A percentile compares a stretch with the other conserved stretches of the same genome.
These are phyloP conservation scores for Carcharodon carcharias DNA, from an alignment of 2,797 vertebrate genomes.

Conservation along the genomic window DNA sequence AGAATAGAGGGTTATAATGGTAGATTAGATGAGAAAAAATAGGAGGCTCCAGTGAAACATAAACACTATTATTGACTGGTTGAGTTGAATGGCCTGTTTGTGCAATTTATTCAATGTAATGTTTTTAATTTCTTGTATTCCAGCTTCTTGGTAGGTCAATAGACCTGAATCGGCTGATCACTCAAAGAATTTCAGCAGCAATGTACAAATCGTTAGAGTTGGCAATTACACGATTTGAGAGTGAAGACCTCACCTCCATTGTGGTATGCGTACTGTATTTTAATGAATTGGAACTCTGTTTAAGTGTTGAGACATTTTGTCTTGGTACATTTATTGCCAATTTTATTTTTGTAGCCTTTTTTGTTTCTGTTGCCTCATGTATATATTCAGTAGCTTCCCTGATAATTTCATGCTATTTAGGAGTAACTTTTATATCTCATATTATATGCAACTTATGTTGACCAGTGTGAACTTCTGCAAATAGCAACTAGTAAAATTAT, in stretches of 20 bases:
- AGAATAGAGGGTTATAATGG: neutral
- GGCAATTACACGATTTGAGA: conserved; percentile 91
- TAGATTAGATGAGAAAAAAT: neutral
- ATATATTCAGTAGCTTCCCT: neutral
- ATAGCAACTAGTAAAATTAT: neutral
- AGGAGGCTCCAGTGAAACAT: neutral
- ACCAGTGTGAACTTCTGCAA: neutral
- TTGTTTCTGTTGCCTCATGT: neutral
- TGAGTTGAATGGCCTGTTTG: neutral
- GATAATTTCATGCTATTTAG: neutral
- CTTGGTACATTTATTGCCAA: neutral
- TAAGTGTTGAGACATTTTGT: neutral
- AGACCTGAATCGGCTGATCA: conserved; percentile 91
- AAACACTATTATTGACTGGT: neutral
- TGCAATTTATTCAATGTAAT: neutral
- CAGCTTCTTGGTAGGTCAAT: conserved; percentile 94
- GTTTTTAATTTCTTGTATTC: conserved; percentile 33
- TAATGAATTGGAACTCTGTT: neutral
- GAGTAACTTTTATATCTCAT: neutral
- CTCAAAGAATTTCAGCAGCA: conserved; percentile 87
- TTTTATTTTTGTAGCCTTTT: neutral
- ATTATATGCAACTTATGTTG: neutral
- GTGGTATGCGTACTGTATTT: conserved; percentile 62
- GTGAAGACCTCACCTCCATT: conserved; percentile 93
- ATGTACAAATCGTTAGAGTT: conserved; percentile 87